Conservation (phyloP, 64 coral and sea anemone genomes). For the Orbicella faveolata region DNA sequence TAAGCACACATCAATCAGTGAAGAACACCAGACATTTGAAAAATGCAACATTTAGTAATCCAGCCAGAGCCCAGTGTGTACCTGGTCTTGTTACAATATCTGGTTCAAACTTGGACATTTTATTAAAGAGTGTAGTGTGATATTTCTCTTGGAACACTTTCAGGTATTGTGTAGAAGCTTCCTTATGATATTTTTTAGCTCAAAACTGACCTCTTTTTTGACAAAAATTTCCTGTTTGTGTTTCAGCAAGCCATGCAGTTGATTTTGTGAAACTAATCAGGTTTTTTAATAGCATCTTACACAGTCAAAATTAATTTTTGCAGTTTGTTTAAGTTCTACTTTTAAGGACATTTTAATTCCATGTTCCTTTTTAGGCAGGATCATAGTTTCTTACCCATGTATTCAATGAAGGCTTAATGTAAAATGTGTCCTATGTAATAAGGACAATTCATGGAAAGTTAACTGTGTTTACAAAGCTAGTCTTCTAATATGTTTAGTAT, state of each 20-base stretch:
- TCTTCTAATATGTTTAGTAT: no score
- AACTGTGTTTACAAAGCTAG: no score
- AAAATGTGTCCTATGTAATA: no score
- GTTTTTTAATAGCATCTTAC: no score
- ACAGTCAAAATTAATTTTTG: no score
- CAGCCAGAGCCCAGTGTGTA: background rate
- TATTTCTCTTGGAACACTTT: background rate
- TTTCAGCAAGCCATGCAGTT: background rate
- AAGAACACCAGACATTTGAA: slow-evolving; percentile 4
- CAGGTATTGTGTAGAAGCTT: slow-evolving; percentile 11
- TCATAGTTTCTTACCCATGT: no score
- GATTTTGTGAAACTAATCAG: background rate
- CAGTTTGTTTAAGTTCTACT: no score
- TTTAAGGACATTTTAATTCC: no score
- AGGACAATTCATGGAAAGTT: no score
- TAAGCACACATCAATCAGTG: background rate
- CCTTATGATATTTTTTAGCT: background rate
- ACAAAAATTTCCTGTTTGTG: background rate
- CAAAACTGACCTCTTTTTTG: background rate
- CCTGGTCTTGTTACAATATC: background rate
- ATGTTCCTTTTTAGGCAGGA: no score
- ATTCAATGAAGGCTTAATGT: no score
- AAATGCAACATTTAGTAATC: background rate
- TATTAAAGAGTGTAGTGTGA: background rate
- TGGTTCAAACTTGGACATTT: background rate